Conservation (phyloP, 2,113 vertebrate species). For the Mus spicilegus region DNA sequence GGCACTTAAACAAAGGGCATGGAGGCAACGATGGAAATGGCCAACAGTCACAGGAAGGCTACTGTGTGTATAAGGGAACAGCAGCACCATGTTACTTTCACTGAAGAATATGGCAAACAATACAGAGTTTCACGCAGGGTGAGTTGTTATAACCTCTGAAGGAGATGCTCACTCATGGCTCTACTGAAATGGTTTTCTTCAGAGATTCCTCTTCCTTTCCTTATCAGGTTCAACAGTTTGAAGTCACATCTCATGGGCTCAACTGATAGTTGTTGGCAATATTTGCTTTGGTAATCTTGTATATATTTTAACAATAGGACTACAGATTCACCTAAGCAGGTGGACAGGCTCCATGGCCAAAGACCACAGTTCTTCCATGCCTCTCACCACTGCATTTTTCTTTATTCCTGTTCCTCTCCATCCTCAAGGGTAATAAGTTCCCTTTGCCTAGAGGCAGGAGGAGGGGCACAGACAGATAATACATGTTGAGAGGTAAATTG, state of each 20-base stretch:
- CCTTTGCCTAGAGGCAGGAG: slow-evolving; percentile 59
- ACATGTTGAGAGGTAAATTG: slow-evolving; percentile 58
- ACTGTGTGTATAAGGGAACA: accelerated
- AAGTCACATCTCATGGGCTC: not conserved
- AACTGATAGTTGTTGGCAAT: slow-evolving; percentile 50
- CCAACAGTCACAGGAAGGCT: not conserved
- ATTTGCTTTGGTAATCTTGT: slow-evolving; percentile 52
- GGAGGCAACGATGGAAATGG: not conserved
- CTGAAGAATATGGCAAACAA: not conserved
- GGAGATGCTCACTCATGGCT: not conserved
- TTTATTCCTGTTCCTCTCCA: not conserved
- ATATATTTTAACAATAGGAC: slow-evolving; percentile 29
- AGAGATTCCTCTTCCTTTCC: not conserved
- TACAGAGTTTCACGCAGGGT: not conserved
- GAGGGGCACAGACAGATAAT: slow-evolving; percentile 49
- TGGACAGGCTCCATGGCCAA: not conserved
- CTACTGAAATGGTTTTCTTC: slow-evolving; percentile 39
- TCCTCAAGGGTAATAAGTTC: slow-evolving; percentile 64
- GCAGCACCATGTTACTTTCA: not conserved
- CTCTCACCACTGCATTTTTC: not conserved
- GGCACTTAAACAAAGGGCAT: not conserved
- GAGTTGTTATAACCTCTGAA: slow-evolving; percentile 12
- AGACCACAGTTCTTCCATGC: not conserved
- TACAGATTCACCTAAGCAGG: slow-evolving; percentile 55
- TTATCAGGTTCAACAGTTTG: not conserved